Evolutionary conservation across 2,113 vertebrate species (phyloP).

Genomic region (Syngnathoides biaculeatus): DNA sequence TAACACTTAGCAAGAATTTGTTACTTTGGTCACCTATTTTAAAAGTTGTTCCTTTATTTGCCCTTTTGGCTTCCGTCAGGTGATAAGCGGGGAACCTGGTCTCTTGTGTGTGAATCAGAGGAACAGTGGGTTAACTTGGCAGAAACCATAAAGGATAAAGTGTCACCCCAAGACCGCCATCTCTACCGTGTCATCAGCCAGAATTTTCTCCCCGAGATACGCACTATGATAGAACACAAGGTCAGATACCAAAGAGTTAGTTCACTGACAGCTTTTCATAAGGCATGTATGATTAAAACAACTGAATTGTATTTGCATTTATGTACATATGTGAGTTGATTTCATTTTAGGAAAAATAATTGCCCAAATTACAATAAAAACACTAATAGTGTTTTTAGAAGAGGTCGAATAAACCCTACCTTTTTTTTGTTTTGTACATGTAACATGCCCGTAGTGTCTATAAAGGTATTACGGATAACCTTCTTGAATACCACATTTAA

Average conservation of each 20-base stretch:
- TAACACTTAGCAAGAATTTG: not conserved
- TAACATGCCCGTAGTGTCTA: no score
- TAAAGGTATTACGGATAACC: no score
- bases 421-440: no score
- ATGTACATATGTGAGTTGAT: not conserved
- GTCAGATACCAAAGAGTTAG: conserved; percentile 62
- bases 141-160: conserved; percentile 89
- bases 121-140: conserved; percentile 91
- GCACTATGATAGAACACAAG: conserved; percentile 97
- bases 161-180: conserved; percentile 87
- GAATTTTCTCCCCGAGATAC: conserved; percentile 96
- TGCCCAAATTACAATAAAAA: not conserved
- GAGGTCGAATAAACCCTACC: no score
- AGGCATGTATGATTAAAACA: not conserved
- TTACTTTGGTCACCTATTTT: not conserved
- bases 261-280: not conserved
- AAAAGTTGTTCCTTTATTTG: not conserved
- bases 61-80: conserved; percentile 34
- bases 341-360: no score
- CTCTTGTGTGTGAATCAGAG: conserved; percentile 91
- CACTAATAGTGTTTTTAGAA: no score
- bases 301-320: not conserved
- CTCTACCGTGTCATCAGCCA: conserved; percentile 93
- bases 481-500: no score
- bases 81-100: conserved; percentile 81